Evolutionary conservation across 2,113 vertebrate species (phyloP).

Genomic region (Tetrao urogallus): DNA sequence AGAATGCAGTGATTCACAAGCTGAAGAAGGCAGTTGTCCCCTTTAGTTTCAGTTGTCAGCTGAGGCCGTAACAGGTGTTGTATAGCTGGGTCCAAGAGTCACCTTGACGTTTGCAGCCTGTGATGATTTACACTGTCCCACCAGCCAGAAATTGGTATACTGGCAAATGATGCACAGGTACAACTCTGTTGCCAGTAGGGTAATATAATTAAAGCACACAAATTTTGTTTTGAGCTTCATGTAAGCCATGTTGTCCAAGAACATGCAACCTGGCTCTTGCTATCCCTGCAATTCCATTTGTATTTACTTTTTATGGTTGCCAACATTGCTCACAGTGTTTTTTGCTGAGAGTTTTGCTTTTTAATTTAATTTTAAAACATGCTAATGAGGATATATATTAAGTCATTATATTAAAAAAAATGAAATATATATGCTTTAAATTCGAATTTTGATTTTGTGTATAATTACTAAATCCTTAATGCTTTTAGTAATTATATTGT

Average conservation of each 20-base stretch:
- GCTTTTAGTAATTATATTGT: neutral
- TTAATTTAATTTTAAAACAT: neutral
- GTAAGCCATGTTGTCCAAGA: conserved; percentile 8
- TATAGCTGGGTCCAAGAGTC: conserved; percentile 2
- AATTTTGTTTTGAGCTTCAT: neutral
- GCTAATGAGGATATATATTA: neutral
- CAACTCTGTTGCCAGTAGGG: neutral
- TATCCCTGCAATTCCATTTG: neutral
- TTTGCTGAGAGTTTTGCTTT: neutral
- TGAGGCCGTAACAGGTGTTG: neutral
- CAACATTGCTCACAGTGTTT: neutral
- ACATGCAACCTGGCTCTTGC: neutral
- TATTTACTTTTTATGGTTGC: neutral
- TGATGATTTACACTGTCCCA: neutral
- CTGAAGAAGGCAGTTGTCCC: neutral
- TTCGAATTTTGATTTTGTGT: neutral
- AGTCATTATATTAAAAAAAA: fast-evolving
- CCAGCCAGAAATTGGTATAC: neutral
- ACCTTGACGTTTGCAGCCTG: neutral
- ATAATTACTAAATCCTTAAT: neutral
- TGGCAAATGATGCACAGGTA: neutral
- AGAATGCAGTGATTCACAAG: neutral
- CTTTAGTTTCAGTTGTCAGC: conserved; percentile 3
- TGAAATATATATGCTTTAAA: neutral
- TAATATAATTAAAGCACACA: conserved; percentile 15